A percentile compares a stretch with the other conserved stretches of the same genome.
phyloP scores from a whole-genome alignment of 2,113 vertebrate genomes.

The Phoenicopterus ruber region DNA sequence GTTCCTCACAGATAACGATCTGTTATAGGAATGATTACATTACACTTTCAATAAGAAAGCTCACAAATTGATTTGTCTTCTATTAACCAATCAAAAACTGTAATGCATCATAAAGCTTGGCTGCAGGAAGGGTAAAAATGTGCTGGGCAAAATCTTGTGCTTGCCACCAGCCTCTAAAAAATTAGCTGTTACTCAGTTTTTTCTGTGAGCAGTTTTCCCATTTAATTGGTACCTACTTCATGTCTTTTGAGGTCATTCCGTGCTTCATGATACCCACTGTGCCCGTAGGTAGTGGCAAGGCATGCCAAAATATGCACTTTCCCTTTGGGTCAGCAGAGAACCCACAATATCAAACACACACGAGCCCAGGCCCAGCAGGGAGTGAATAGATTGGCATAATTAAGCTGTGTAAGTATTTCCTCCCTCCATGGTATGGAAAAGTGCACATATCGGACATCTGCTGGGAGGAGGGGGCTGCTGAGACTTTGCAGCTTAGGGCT shows the following conservation, averaged over 20 bases:
- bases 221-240: not conserved
- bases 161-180: not conserved
- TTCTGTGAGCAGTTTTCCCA: not conserved
- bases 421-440: accelerated
- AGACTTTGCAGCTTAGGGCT: too few species aligned
- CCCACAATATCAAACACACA: not conserved
- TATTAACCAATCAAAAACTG: not conserved
- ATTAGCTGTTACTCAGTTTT: not conserved
- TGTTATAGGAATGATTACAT: not conserved
- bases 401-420: not conserved
- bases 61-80: not conserved
- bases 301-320: not conserved
- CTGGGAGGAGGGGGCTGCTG: not conserved
- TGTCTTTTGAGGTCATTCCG: not conserved
- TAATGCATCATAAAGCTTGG: not conserved
- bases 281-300: not conserved
- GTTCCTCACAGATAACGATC: not conserved
- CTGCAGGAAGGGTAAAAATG: not conserved
- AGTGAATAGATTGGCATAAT: not conserved
- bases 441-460: accelerated
- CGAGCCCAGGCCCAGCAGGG: not conserved
- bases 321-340: not conserved
- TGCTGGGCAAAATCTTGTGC: not conserved
- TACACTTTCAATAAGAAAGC: not conserved
- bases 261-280: not conserved